Conservation (phyloP, 2,113 vertebrate genomes). For the Cervus canadensis region DNA sequence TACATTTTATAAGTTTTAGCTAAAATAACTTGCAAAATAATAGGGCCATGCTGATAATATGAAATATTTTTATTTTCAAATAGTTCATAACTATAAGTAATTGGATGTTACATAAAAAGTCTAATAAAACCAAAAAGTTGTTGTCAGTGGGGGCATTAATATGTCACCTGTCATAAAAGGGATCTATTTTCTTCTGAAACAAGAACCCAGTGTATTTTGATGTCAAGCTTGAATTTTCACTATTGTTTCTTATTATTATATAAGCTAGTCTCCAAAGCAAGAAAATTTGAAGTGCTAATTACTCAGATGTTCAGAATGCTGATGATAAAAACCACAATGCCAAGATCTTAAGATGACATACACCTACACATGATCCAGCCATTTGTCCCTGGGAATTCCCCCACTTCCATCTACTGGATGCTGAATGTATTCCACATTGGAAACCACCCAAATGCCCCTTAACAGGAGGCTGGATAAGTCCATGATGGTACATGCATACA, state of each 20-base stretch:
- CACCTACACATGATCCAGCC: not conserved
- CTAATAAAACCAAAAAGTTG: not conserved
- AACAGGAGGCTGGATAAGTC: not conserved
- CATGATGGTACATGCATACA: not conserved
- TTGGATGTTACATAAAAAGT: not conserved
- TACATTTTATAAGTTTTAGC: not conserved
- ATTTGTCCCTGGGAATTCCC: not conserved
- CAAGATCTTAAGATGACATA: not conserved
- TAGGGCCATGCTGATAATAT: not conserved
- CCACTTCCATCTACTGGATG: not conserved
- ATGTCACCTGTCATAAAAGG: not conserved
- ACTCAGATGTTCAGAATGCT: not conserved
- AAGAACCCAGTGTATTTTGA: not conserved
- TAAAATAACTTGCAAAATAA: conserved; percentile 29
- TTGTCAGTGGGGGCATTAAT: not conserved
- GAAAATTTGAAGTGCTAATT: not conserved
- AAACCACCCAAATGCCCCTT: not conserved
- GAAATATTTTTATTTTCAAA: conserved; percentile 29
- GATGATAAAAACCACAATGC: not conserved
- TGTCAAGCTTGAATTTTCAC: not conserved
- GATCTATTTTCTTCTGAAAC: not conserved
- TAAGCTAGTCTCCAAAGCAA: not conserved
- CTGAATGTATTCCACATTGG: not conserved
- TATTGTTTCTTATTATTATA: not conserved
- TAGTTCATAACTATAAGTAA: not conserved